These are phyloP conservation scores for Sternarchorhynchus goeldii DNA, from an alignment of 2,797 vertebrate species.

Conservation along the genomic window DNA sequence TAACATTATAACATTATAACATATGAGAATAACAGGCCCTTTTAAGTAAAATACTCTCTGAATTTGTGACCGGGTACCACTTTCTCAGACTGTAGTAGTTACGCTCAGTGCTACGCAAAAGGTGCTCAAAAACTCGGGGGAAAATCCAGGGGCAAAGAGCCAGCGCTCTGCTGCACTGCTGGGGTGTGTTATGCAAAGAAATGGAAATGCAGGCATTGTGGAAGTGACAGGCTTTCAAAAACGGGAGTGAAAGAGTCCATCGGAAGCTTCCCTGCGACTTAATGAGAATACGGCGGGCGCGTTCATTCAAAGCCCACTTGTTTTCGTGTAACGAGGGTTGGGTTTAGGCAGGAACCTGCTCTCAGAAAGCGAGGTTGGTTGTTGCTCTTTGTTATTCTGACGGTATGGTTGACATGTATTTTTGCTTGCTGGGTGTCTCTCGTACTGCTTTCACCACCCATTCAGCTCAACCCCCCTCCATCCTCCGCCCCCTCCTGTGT, in stretches of 20 bases:
- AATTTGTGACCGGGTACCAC: not conserved
- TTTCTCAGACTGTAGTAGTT: not conserved
- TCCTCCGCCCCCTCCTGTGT: not conserved
- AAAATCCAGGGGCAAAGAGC: not conserved
- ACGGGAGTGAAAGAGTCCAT: not conserved
- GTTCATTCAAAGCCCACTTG: not conserved
- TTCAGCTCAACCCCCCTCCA: not conserved
- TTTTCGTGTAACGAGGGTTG: not conserved
- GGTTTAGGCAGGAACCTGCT: not conserved
- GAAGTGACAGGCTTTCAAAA: slow-evolving; percentile 12
- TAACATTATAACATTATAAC: too few relatives aligned
- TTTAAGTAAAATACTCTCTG: not conserved
- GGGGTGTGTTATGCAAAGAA: not conserved
- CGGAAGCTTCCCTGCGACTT: not conserved
- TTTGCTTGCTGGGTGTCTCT: not conserved
- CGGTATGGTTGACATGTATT: not conserved
- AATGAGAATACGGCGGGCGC: not conserved
- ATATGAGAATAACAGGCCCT: not conserved
- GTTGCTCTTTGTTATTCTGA: slow-evolving; percentile 1
- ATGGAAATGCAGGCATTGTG: slow-evolving; percentile 4
- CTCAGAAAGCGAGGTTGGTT: not conserved
- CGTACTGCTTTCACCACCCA: not conserved
- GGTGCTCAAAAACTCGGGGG: not conserved
- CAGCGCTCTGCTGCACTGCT: not conserved
- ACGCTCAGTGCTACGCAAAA: not conserved